phyloP scores from a whole-genome alignment of 2,888 invertebrate genomes.

The Cloeon dipterum region DNA sequence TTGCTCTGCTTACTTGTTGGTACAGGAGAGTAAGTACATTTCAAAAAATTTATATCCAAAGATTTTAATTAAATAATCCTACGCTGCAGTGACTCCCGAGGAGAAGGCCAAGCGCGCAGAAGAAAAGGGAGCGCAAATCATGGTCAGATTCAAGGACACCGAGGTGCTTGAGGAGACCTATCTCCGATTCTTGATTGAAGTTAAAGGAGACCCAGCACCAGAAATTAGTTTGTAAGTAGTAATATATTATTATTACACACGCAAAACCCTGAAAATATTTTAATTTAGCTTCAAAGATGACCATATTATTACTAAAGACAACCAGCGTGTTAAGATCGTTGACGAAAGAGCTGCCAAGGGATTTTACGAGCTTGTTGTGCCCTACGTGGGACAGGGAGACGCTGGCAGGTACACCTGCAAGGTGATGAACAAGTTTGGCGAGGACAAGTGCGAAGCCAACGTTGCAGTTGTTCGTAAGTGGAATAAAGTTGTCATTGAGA shows the following conservation, averaged over 20 bases:
- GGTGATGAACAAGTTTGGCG: constrained; percentile 62
- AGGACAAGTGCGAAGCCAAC: constrained; percentile 45
- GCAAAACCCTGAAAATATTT: not conserved
- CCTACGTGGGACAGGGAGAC: constrained; percentile 52
- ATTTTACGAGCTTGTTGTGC: constrained; percentile 70
- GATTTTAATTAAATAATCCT: constrained; percentile 1
- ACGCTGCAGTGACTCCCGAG: constrained; percentile 36
- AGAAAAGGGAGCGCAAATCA: constrained; percentile 57
- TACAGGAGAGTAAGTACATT: constrained; percentile 52
- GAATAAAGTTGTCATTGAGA: no score
- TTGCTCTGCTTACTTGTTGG: constrained; percentile 69
- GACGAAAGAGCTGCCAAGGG: constrained; percentile 56
- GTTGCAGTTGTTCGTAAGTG: constrained; percentile 51
- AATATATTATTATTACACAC: not conserved
- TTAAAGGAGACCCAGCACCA: constrained; percentile 73
- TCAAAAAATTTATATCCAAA: not conserved
- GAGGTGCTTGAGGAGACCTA: constrained; percentile 71
- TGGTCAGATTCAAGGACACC: constrained; percentile 67
- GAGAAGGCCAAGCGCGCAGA: constrained; percentile 43
- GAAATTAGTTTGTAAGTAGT: constrained; percentile 71
- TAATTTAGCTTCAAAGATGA: constrained; percentile 55
- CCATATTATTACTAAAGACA: constrained; percentile 38
- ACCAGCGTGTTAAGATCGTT: constrained; percentile 40
- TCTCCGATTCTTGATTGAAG: constrained; percentile 69
- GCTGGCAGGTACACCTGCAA: constrained; percentile 67